Evolutionary conservation across 1,140 invertebrate species (phyloP).

Genomic region (Acromyrmex charruanus): DNA sequence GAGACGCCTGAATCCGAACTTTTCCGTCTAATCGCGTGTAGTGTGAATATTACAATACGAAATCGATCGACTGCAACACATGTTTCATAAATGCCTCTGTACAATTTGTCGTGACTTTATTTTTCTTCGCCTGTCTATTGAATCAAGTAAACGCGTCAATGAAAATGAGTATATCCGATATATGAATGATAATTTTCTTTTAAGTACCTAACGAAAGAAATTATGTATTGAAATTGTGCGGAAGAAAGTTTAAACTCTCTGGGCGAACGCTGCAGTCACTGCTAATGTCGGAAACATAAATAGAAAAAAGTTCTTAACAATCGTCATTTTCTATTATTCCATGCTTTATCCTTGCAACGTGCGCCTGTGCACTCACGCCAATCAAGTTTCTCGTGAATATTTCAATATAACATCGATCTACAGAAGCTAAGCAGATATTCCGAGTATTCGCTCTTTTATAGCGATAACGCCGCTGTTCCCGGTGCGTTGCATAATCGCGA

Average conservation of each 20-base stretch:
- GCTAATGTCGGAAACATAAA: neutral
- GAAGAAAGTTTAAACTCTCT: neutral
- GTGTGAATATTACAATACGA: conserved; percentile 43
- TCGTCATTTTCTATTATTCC: conserved; percentile 26
- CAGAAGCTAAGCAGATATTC: conserved; percentile 17
- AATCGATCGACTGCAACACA: conserved; percentile 48
- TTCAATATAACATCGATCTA: conserved; percentile 63
- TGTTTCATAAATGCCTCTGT: conserved; percentile 31
- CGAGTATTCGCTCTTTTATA: neutral
- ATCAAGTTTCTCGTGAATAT: conserved; percentile 57
- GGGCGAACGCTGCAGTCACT: neutral
- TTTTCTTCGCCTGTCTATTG: conserved; percentile 19
- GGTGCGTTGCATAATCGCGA: neutral
- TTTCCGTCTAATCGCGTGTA: conserved; percentile 46
- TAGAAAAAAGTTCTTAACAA: conserved; percentile 31
- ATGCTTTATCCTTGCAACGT: conserved; percentile 38
- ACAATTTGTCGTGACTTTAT: conserved; percentile 38
- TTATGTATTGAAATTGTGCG: neutral
- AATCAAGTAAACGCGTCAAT: conserved; percentile 31
- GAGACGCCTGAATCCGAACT: conserved; percentile 31
- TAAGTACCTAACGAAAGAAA: neutral
- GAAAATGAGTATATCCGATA: neutral
- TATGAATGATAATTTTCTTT: neutral
- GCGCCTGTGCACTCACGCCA: conserved; percentile 24
- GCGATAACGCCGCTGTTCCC: neutral